These are phyloP conservation scores for Geophilus truncorum DNA, from an alignment of 2,888 invertebrate genomes.

Conservation along the genomic window DNA sequence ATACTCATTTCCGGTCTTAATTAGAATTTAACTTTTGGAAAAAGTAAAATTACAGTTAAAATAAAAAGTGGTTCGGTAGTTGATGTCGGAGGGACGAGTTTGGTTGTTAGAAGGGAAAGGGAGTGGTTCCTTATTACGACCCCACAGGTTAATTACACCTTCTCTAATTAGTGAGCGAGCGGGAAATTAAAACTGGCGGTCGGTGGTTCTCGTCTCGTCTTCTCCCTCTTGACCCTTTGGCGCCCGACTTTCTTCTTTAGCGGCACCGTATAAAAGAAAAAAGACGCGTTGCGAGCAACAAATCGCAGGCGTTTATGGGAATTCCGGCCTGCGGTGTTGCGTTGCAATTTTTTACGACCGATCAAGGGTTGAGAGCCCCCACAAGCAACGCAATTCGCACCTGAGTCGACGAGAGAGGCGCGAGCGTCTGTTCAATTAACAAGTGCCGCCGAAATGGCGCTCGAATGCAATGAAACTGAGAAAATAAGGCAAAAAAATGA, in stretches of 20 bases:
- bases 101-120: not conserved
- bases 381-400: constrained; percentile 11
- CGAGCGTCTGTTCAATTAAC: not conserved
- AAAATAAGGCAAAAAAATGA: not conserved
- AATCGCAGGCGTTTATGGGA: constrained; percentile 21
- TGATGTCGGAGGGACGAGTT: not conserved
- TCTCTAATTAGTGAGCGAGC: constrained; percentile 18
- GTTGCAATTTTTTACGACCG: constrained; percentile 16
- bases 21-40: too few species aligned
- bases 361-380: constrained; percentile 16
- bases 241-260: constrained; percentile 4
- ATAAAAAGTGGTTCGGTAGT: too few species aligned
- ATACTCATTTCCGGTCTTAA: too few species aligned
- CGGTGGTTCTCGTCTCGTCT: constrained; percentile 6
- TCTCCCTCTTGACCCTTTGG: constrained; percentile 12
- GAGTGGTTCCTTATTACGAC: not conserved
- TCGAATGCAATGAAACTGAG: not conserved
- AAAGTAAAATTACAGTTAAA: too few species aligned
- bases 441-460: not conserved
- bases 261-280: not conserved
- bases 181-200: constrained; percentile 27
- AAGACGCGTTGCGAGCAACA: not conserved
- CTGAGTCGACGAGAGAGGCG: not conserved
- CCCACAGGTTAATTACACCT: constrained; percentile 25
- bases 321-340: constrained; percentile 15